Conservation (phyloP, 2,113 vertebrate genomes). For the Ophiodon elongatus region DNA sequence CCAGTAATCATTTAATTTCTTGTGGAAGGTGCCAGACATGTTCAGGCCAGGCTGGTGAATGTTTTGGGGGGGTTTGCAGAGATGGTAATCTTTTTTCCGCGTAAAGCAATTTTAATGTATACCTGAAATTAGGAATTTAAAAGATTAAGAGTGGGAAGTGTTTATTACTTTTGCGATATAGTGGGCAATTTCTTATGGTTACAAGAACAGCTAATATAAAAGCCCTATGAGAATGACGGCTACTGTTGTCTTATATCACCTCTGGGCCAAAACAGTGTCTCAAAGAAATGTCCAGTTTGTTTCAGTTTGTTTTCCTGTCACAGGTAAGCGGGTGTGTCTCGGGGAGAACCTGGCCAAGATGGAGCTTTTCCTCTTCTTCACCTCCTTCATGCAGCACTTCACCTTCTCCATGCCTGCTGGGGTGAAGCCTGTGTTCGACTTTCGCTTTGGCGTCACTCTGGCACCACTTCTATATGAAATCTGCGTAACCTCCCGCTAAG, state of each 20-base stretch:
- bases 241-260: background rate
- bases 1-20: background rate
- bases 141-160: background rate
- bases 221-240: background rate
- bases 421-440: slow-evolving; percentile 51
- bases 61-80: background rate
- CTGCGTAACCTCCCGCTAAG: slow-evolving; percentile 55
- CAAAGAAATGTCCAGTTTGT: too few species aligned
- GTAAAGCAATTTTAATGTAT: background rate
- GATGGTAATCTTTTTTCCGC: background rate
- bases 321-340: slow-evolving; percentile 83
- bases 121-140: background rate
- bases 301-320: background rate
- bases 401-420: slow-evolving; percentile 56
- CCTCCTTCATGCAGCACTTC: slow-evolving; percentile 78
- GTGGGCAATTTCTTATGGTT: background rate
- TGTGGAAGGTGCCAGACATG: background rate
- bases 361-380: slow-evolving; percentile 88
- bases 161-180: background rate
- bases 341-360: slow-evolving; percentile 83
- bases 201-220: background rate
- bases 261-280: too few species aligned
- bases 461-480: slow-evolving; percentile 69
- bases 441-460: rapidly evolving
- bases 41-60: background rate